Base-by-base conservation (phyloP, 2,113 vertebrate genomes). In the Zootoca vivipara region DNA sequence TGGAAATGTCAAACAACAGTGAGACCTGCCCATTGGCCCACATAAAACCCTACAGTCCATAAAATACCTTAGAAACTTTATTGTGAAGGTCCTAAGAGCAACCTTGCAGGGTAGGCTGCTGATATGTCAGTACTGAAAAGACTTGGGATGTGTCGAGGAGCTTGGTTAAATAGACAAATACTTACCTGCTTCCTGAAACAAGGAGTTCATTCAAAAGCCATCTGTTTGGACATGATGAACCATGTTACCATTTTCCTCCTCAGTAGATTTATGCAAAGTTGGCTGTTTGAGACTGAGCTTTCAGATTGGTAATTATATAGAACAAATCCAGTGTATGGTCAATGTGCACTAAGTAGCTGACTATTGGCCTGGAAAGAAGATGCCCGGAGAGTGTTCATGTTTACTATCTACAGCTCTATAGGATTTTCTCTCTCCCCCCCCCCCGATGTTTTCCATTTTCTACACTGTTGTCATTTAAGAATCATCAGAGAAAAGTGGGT, bases 401-500 rank as follows among this genome's bases (percentile, higher is more conserved):
- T 88, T 83, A 89, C 92, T 4, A 3, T 70, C 3, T 4, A 85
- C 42, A 85, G 3, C 77, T 80, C 46, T 73, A 70, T 87, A 82
- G 38, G 4, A 30, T 73, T 26, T 80, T 1, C 67, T 10, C n/a
- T 84, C 0, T 93, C 9, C 62, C 30, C 73, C n/a, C 0, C 6
- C 88, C 82, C 42, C 90, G 62, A 46, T 85, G 82, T 75, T 69
- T 64, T 2, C 79, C 10, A 16, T 74, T 67, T 93, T 86, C n/a
- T 85, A 35, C 0, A 0, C n/a, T 35, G 82, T 85, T 89, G 10
- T 6, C 80, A 9, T 82, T 12, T 78, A 92, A 12, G 56, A 91
- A 90, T 93, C 67, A 87, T 92, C 73, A 86, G 3, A 85, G 40
- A 30, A 73, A 91, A 90, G 67, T 65, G 85, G 89, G 7, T 40